Base-by-base conservation (phyloP, 2,113 vertebrate species). In the Procavia capensis region DNA sequence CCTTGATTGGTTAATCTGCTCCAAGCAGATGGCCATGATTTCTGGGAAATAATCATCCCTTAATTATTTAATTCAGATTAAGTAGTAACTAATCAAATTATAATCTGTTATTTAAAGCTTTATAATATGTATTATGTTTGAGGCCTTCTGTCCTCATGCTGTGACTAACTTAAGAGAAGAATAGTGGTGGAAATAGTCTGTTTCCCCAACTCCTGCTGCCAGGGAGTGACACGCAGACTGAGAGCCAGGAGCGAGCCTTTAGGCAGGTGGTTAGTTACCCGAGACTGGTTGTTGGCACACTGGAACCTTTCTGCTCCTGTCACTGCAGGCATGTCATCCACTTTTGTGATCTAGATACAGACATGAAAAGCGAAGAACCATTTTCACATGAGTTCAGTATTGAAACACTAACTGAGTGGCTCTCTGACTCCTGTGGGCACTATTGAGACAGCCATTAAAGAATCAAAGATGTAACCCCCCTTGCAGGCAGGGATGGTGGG, bases 221-320 rank as follows among this genome's bases (percentile, higher is more conserved):
- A 96, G 96, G 95, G 20, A 29, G 25, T 97, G 96, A 95, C 61
- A 5, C 97, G 97, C 97, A 96, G 97, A 94, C 95, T 82, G 96
- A 90, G 96, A 97, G 95, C 96, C 95, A 78, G 96, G 96, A 97
- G 98, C 97, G 78, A 97, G 98, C 98, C 98, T 97, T 83, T 87
- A 91, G 98, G 96, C 97, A 97, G 97, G 97, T 98, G 96, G 96
- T 97, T 95, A 95, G 96, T 96, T 97, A 93, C 95, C 85, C 87
- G 93, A 96, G 96, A 61, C 97, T 98, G 96, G 97, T 97, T 96
- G 82, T 92, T 90, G 95, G 59, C 54, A 88, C 94, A 61, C 97
- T 96, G 93, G 95, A 97, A 98, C 97, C 97, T 97, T 98, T 97
- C 97, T 93, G 94, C 97, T 97, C 97, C 98, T 97, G 27, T 97